Base-by-base conservation (phyloP, 2,888 invertebrate species). In the Mystacides longicornis region DNA sequence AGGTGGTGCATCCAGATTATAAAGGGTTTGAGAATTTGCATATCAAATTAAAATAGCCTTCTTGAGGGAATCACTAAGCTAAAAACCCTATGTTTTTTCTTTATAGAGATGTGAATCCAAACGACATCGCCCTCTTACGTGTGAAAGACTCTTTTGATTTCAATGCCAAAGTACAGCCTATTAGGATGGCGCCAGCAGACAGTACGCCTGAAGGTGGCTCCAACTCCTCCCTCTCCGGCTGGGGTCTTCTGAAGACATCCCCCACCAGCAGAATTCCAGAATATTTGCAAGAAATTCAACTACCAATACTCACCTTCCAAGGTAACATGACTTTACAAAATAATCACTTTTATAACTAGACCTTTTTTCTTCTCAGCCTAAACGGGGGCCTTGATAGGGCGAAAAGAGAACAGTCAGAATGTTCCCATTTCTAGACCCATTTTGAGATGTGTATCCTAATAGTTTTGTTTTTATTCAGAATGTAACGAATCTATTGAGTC, bases 101-200 rank as follows among this genome's bases (percentile, higher is more conserved):
- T 37, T 37, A 4, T 64, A 75, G 76, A 31, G 73, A 69, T 1
- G 71, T 78, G 23, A 74, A 72, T 7, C 70, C 74, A 19, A 73
- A 80, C 60, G 82, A 82, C 63, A 76, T 82, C 52, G 81, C 79
- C 3, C 64, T 83, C 23, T 67, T 82, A 2, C 68, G 66, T 58
- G 69, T 74, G 18, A 63, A 60, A 23, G 62, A 62, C 2, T 68
- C 71, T 2, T 71, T 77, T 47, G 59, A 53, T 20, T 72, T 69
- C 52, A 72, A 71, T 9, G 67, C 69, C 23, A 67, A 67, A 60
- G 67, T 79, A 0, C 69, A 73, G 51, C 75, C 78, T 1, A 72
- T 79, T 18, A 66, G 65, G n/a, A 64, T 80, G 2, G 77, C 80
- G 0, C 55, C 53, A 7, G 55, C 57, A 14, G 61, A 61, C 21